A percentile compares a stretch with the other conserved stretches of the same genome.
Conservation (phyloP, 2,113 vertebrate genomes). For the Cranoglanis bouderius region DNA sequence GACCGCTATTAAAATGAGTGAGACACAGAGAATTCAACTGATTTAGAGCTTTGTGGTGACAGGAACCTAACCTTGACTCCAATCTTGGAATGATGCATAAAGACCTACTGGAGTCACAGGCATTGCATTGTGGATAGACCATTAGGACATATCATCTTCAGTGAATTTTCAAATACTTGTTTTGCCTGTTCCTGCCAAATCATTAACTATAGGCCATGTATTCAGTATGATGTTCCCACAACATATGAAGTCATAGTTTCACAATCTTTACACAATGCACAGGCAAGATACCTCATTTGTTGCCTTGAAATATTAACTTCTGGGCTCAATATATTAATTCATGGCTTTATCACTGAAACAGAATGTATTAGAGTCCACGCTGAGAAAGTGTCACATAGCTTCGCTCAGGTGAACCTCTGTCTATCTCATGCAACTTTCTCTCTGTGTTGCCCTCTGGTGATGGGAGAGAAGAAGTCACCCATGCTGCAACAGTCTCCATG, state of each 20-base stretch:
- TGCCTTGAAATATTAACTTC: not conserved
- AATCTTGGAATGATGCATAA: not conserved
- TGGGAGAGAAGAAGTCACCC: slow-evolving; percentile 2
- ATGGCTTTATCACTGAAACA: not conserved
- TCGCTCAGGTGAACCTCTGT: not conserved
- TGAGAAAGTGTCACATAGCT: slow-evolving; percentile 36
- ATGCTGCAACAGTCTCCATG: not conserved
- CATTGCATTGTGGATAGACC: not conserved
- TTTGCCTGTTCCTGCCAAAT: not conserved
- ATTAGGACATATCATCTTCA: not conserved
- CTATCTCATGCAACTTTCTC: not conserved
- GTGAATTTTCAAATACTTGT: not conserved
- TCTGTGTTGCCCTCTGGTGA: slow-evolving; percentile 4
- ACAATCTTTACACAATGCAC: not conserved
- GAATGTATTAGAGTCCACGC: not conserved
- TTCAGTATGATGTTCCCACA: not conserved
- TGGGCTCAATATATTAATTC: not conserved
- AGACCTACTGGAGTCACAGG: not conserved
- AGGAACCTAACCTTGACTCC: not conserved
- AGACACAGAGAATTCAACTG: not conserved
- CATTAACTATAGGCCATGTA: not conserved
- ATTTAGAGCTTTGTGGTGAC: not conserved
- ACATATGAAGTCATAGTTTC: not conserved
- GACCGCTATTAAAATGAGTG: not conserved
- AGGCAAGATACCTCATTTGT: not conserved